Conservation (phyloP, 2,113 vertebrate genomes). For the Spea bombifrons region DNA sequence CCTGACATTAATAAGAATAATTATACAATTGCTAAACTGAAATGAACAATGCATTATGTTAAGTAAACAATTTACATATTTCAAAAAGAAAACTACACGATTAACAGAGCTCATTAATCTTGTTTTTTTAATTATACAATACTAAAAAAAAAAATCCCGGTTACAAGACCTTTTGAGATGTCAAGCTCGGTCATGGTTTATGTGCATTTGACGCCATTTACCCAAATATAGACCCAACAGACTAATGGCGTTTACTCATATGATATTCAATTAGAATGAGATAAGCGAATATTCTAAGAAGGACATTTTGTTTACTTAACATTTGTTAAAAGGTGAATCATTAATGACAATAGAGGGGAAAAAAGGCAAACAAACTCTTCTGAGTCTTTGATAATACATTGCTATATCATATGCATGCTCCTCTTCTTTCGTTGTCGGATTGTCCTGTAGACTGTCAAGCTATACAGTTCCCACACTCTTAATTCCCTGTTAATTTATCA, state of each 20-base stretch:
- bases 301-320: neutral
- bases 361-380: neutral
- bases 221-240: too few species aligned
- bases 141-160: too few species aligned
- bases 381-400: conserved; percentile 41
- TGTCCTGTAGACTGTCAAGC: conserved; percentile 61
- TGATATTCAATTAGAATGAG: neutral
- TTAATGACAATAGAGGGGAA: neutral
- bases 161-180: too few species aligned
- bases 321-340: neutral
- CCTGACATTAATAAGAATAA: too few species aligned
- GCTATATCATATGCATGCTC: conserved; percentile 51
- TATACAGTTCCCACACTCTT: conserved; percentile 74
- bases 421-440: conserved; percentile 57
- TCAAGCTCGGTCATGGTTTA: too few species aligned
- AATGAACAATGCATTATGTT: too few species aligned
- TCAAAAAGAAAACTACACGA: too few species aligned
- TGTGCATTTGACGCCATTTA: too few species aligned
- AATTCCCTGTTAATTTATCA: conserved; percentile 66
- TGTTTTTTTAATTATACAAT: too few species aligned
- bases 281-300: neutral
- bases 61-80: too few species aligned
- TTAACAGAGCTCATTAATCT: too few species aligned
- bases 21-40: too few species aligned
- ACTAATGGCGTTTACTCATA: neutral